These are phyloP conservation scores for Montipora capitata DNA, from an alignment of 92 coral and sea anemone genomes.

Conservation along the genomic window DNA sequence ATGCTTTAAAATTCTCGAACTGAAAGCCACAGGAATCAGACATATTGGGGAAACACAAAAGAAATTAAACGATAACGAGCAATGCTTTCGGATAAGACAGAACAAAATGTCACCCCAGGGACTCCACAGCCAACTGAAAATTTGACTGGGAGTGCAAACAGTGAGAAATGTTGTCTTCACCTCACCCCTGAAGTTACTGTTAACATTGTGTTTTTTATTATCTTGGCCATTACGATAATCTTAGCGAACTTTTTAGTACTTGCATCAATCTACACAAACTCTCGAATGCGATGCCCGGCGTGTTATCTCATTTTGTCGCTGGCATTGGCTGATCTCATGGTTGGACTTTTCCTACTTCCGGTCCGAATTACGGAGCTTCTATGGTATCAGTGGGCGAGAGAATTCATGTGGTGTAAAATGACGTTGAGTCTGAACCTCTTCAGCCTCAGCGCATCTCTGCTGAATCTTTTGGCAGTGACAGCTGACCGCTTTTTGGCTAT, in stretches of 20 bases:
- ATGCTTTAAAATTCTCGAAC: background rate
- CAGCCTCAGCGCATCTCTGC: conserved; percentile 64
- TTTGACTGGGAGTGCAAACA: background rate
- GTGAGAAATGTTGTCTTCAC: background rate
- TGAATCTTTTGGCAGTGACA: conserved; percentile 64
- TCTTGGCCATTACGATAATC: conserved; percentile 44
- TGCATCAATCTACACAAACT: conserved; percentile 36
- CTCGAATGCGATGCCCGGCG: conserved; percentile 56
- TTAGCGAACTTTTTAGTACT: conserved; percentile 58
- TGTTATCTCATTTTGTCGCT: conserved; percentile 52
- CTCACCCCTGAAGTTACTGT: conserved; percentile 41
- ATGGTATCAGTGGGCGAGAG: conserved; percentile 45
- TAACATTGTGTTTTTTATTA: conserved; percentile 45
- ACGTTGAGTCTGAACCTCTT: conserved; percentile 53
- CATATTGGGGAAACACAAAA: background rate
- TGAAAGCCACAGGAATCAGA: background rate
- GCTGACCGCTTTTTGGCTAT: conserved; percentile 74
- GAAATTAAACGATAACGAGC: background rate
- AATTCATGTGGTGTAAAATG: conserved; percentile 61
- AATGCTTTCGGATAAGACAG: background rate
- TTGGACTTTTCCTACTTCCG: conserved; percentile 68
- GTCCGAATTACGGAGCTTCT: conserved; percentile 50
- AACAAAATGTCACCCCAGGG: background rate
- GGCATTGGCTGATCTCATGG: conserved; percentile 70
- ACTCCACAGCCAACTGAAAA: background rate